Evolutionary conservation across 2,888 invertebrate species (phyloP), one percentile per base, ranked within the genome.

Genomic region (Eristalinus sepulchralis): DNA sequence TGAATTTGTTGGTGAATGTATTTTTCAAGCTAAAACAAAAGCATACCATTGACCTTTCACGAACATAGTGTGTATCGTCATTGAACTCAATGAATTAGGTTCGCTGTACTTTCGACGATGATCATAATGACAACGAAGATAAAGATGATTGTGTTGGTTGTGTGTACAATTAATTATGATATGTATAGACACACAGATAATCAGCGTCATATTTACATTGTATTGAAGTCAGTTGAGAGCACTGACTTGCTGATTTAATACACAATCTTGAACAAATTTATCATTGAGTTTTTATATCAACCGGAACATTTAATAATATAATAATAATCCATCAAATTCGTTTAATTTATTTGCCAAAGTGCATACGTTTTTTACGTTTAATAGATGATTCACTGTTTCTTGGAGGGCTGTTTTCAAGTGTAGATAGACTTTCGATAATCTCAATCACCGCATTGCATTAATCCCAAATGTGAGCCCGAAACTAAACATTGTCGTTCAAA

Each of bases 31-130:
- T n/a, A 36, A 57, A 70, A 70, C 36, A 60, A n/a, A 34, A 63
- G 27, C 75, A 66, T 67, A 60, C 62, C 66, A 36, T 57, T 75
- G 75, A 77, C 67, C 68, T 67, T 27, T 62, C 11, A 34, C 66
- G 11, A 33, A 62, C 33, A 36, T 57, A 3, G 22, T 64, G 36
- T 57, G 39, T 39, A 31, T 60, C 24, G 24, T 68, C 39, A 33
- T 62, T 70, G 6, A 59, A 64, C 39, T 64, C 53, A 68, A 62
- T 68, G 24, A 68, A 33, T 70, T 34, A 63, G 27, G 68, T n/a
- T 70, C 63, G 27, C 57, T 66, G 79, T 39, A 33, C 72, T 62
- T 36, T 53, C 31, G 13, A 66, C 55, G 55, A 57, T 22, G 57
- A 24, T 68, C 27, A 33, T 70, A 20, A 67, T 66, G 66, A 67